These are phyloP conservation scores for Erpobdella octoculata DNA, from an alignment of 2,888 invertebrate species.

Conservation along the genomic window DNA sequence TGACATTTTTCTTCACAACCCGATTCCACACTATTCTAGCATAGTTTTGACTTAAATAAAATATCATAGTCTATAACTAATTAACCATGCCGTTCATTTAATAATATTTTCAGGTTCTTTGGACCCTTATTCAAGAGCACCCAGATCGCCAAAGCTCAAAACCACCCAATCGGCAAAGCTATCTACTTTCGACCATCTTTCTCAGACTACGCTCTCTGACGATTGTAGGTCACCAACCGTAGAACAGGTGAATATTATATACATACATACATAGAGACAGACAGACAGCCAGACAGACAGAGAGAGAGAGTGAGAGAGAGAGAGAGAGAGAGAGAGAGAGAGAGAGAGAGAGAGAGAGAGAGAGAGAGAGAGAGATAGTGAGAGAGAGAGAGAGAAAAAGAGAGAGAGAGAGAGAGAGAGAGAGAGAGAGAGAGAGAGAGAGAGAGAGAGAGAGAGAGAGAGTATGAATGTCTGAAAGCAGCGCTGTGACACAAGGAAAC, in stretches of 20 bases:
- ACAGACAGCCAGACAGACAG: no score
- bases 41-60: not conserved
- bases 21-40: not conserved
- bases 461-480: not conserved
- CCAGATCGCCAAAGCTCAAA: conserved; percentile 65
- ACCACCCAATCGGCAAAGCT: conserved; percentile 26
- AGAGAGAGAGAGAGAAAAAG: no score
- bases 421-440: not conserved
- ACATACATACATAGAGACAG: not conserved
- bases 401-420: not conserved
- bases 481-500: no score
- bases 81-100: no score
- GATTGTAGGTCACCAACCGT: conserved; percentile 47
- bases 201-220: conserved; percentile 37
- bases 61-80: not conserved
- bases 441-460: not conserved
- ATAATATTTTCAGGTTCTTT: conserved; percentile 57
- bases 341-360: not conserved
- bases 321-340: not conserved
- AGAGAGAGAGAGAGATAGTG: no score
- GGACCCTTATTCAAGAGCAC: conserved; percentile 75
- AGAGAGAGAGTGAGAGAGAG: not conserved
- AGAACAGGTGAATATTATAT: conserved; percentile 47
- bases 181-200: conserved; percentile 35
- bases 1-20: no score